Conservation (phyloP, 2,113 vertebrate species). For the Panthera leo region DNA sequence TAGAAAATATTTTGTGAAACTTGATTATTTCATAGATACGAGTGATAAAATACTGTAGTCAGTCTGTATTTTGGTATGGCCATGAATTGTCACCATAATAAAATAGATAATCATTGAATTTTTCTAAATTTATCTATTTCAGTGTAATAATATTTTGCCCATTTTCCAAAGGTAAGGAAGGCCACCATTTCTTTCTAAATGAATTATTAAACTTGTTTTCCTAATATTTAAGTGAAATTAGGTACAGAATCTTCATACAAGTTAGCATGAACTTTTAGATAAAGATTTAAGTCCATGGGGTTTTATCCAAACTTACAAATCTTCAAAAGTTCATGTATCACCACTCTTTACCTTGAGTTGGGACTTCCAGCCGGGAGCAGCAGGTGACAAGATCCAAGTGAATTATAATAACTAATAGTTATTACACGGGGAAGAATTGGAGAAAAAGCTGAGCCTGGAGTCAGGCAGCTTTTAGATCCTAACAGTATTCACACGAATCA, state of each 20-base stretch:
- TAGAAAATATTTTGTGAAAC: conserved; percentile 8
- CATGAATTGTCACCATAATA: background rate
- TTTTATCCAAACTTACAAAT: conserved; percentile 38
- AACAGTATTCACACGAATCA: conserved; percentile 1
- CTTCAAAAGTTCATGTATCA: conserved; percentile 5
- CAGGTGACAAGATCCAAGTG: background rate
- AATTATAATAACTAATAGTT: conserved; percentile 48
- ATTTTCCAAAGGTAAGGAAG: background rate
- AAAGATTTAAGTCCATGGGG: background rate
- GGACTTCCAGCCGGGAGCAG: conserved; percentile 30
- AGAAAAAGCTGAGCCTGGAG: conserved; percentile 6
- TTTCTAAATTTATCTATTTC: conserved; percentile 11
- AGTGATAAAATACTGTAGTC: background rate
- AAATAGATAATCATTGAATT: background rate
- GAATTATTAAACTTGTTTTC: background rate
- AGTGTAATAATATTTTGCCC: background rate
- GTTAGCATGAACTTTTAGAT: background rate
- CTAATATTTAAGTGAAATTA: background rate
- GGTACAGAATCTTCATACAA: background rate
- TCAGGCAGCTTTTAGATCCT: conserved; percentile 44
- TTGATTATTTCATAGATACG: background rate
- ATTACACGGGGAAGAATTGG: background rate
- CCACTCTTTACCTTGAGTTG: background rate
- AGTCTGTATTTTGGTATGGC: background rate
- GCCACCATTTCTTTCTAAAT: background rate